phyloP scores from a whole-genome alignment of 2,113 vertebrate genomes.

The Glaucomys volans region DNA sequence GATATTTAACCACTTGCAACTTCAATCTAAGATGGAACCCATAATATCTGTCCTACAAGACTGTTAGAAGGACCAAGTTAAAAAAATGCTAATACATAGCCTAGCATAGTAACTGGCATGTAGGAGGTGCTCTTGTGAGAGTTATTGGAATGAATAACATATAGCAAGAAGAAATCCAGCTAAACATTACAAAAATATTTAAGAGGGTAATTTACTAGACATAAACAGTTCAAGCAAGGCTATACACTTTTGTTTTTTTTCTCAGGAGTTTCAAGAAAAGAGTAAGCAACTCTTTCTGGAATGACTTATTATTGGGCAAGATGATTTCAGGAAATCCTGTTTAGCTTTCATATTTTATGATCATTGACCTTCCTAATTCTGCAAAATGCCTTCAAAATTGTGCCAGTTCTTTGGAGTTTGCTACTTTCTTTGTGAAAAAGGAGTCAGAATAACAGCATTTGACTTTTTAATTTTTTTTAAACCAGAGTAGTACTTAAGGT shows the following conservation, averaged over 20 bases:
- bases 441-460: not conserved
- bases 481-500: not conserved
- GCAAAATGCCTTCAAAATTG: conserved; percentile 10
- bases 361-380: conserved; percentile 10
- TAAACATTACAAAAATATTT: conserved; percentile 2
- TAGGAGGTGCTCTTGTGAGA: not conserved
- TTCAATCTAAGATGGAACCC: not conserved
- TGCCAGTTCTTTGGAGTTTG: not conserved
- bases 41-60: not conserved
- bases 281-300: not conserved
- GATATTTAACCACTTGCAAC: not conserved
- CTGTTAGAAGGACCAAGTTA: not conserved
- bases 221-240: not conserved
- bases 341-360: conserved; percentile 34
- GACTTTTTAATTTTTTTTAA: not conserved
- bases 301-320: not conserved
- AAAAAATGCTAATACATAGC: not conserved
- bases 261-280: not conserved
- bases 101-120: not conserved
- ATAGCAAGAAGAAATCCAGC: conserved; percentile 1
- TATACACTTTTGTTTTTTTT: not conserved
- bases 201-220: not conserved
- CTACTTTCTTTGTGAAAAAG: conserved; percentile 1
- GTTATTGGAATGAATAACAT: not conserved
- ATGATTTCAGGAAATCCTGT: not conserved